phyloP scores from a whole-genome alignment of 1,140 invertebrate species.

The Chironomus striatipennis region DNA sequence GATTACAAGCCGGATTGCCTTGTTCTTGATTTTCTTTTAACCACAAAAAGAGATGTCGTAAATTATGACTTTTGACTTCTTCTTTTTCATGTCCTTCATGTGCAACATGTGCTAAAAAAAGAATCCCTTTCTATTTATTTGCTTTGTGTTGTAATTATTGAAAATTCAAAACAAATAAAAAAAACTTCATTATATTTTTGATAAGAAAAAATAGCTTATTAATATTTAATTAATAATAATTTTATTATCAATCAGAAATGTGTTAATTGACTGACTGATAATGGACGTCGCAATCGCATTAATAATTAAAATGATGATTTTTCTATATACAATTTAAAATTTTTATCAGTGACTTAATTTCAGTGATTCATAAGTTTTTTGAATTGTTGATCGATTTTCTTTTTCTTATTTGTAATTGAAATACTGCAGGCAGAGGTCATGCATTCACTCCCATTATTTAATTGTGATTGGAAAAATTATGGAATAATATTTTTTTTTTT shows the following conservation, averaged over 20 bases:
- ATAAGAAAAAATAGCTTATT: background rate
- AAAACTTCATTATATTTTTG: too few relatives aligned
- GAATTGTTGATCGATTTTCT: too few relatives aligned
- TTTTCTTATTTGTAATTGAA: too few relatives aligned
- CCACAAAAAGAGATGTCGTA: background rate
- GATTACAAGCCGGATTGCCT: background rate
- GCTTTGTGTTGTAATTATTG: background rate
- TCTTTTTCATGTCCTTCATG: background rate
- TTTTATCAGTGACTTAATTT: too few relatives aligned
- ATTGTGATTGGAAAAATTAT: too few relatives aligned
- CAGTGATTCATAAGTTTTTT: too few relatives aligned
- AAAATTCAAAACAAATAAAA: background rate
- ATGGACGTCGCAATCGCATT: background rate
- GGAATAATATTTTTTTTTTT: too few relatives aligned
- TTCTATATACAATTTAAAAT: too few relatives aligned
- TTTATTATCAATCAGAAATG: conserved; percentile 14
- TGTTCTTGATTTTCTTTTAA: background rate
- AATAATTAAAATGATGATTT: too few relatives aligned
- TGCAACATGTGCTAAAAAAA: background rate
- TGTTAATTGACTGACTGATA: conserved; percentile 13
- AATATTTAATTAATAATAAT: conserved; percentile 10
- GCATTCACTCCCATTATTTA: too few relatives aligned
- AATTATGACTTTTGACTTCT: background rate
- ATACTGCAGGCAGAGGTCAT: too few relatives aligned
- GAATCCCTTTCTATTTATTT: background rate